Base-by-base conservation (phyloP, 2,888 invertebrate genomes). In the Ashinkailepas kermadecensis region DNA sequence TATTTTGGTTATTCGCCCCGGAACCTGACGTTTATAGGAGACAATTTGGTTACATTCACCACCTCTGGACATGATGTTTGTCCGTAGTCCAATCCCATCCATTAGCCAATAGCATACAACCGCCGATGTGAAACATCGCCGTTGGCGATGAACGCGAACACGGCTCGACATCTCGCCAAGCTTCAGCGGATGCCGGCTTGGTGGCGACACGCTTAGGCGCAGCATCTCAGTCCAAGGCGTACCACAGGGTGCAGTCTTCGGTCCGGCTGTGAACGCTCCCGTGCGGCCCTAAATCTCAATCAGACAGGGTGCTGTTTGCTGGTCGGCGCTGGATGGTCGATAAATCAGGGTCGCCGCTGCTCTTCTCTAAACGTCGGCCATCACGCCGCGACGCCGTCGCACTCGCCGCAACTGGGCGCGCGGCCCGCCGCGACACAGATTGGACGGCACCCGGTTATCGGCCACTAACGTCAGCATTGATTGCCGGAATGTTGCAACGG, bases 401-500 rank as follows among this genome's bases (percentile, higher is more conserved):
- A 39, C 39, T 39, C 39, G 39, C 39, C 39, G 39, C 39, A 39
- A 39, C 39, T 39, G 39, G 39, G 39, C 39, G 39, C 4, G 74
- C 74, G 56, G 56, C 74, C 74, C 74, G 74, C 74, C 21, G 74
- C 54, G 74, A 54, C 54, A 9, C 56, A 1, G 74, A 74, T 74
- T 74, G 74, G 74, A 74, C 18, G 15, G 1, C 11, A 54, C 54
- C 8, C 25, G 18, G 54, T 74, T 74, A 74, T 74, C 74, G 74
- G 21, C 56, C 74, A 74, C 74, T 74, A 74, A 74, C 54, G 74
- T 74, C 74, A 21, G 21, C 74, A 54, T 74, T 74, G 74, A 74
- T 74, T 56, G 74, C 74, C 12, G 74, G 56, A 70, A 74, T 74
- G 74, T 74, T 74, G 74, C 74, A 74, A 74, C 56, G 25, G 70